Base-by-base conservation (phyloP, 2,113 vertebrate species). In the Porphyrio hochstetteri region DNA sequence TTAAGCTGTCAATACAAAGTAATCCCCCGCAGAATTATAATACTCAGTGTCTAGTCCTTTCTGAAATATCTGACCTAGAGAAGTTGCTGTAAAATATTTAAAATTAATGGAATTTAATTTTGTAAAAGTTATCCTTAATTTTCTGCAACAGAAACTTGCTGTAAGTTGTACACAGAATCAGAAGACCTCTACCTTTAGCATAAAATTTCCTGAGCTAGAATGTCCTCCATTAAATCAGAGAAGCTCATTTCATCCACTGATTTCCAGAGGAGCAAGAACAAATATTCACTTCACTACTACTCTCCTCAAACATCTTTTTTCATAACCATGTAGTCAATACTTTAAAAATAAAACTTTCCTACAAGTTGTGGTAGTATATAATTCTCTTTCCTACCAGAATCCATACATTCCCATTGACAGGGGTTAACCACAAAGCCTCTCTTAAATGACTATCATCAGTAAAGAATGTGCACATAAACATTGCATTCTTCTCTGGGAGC, bases 261-360 rank as follows among this genome's bases (percentile, higher is more conserved):
- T 60, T 89, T 95, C 50, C 88, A 27, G 27, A 92, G 44, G 36
- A 78, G 33, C 33, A 94, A 91, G 25, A 94, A 28, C 17, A 92
- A 83, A 81, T 70, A 16, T 40, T 64, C 11, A 29, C 31, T 88
- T 95, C 56, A 24, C 25, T 88, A 8, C 10, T 84, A 16, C 35
- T 46, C 15, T 85, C 21, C 18, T 85, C 38, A 80, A 48, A 55
- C 13, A 33, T 52, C 2, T 88, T 89, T 75, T 88, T 94, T 86
- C 71, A 84, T 52, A 82, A 83, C 10, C 8, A 16, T 70, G 33
- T 70, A 92, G 65, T 65, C 61, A 84, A 65, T 90, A 61, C 10
- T 77, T 94, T 90, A 90, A 96, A 97, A 97, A 96, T 72, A 95
- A 96, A 95, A 69, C 68, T 96, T 96, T 92, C 64, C 69, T 93